Evolutionary conservation across 2,888 invertebrate species (phyloP).

Genomic region (Incurvaria masculella): DNA sequence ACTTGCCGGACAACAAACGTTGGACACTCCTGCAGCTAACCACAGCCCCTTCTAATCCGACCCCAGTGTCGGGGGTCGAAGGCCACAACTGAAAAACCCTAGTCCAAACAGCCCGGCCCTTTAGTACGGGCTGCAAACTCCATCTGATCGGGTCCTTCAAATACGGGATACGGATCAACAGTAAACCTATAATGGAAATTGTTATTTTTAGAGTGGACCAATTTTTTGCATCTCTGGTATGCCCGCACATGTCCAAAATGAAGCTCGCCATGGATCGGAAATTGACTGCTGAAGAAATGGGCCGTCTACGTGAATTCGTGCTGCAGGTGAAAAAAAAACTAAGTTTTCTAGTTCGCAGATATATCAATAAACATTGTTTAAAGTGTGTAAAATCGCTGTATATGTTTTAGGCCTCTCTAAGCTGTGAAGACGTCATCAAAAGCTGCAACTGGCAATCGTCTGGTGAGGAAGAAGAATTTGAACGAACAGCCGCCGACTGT

Average conservation of each 20-base stretch:
- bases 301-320: conserved; percentile 32
- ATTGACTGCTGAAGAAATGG: conserved; percentile 25
- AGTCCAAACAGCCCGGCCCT: too few relatives aligned
- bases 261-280: conserved; percentile 22
- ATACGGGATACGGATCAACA: too few relatives aligned
- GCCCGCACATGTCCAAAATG: conserved; percentile 32
- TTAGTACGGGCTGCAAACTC: too few relatives aligned
- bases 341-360: neutral
- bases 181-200: too few relatives aligned
- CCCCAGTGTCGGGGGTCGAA: too few relatives aligned
- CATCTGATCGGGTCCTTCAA: too few relatives aligned
- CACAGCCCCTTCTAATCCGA: too few relatives aligned
- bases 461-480: conserved; percentile 28
- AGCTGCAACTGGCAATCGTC: conserved; percentile 40
- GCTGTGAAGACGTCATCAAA: conserved; percentile 40
- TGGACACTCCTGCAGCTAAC: too few relatives aligned
- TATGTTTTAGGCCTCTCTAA: conserved; percentile 43
- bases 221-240: conserved; percentile 40
- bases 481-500: conserved; percentile 27
- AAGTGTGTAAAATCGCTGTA: too few relatives aligned
- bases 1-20: too few relatives aligned
- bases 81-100: too few relatives aligned
- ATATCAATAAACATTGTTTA: too few relatives aligned
- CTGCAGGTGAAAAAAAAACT: conserved; percentile 32
- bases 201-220: conserved; percentile 25